Conservation (phyloP, 2,888 invertebrate genomes). For the Cosmopolites sordidus region DNA sequence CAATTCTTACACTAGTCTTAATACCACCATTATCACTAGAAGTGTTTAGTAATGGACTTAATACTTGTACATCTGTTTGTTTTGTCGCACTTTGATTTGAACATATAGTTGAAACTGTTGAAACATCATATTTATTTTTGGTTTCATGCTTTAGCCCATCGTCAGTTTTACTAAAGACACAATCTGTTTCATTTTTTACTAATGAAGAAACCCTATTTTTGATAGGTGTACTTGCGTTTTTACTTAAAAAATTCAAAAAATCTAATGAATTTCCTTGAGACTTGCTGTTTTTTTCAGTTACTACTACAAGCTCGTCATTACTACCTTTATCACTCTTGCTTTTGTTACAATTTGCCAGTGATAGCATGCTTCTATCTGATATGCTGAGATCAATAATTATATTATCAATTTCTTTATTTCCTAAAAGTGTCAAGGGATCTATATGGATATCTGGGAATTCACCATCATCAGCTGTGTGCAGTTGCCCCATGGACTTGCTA, state of each 20-base stretch:
- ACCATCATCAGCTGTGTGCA: neutral
- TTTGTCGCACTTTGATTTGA: neutral
- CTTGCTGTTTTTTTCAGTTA: neutral
- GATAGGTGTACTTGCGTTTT: neutral
- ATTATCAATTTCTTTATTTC: neutral
- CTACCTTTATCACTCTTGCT: neutral
- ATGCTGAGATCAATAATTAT: neutral
- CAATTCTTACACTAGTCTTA: neutral
- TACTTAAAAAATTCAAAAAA: neutral
- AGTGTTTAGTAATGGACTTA: neutral
- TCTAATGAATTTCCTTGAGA: neutral
- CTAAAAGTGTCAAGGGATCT: neutral
- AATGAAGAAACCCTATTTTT: neutral
- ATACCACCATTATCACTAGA: neutral
- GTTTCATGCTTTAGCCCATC: neutral
- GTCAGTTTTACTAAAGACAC: neutral
- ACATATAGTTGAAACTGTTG: neutral
- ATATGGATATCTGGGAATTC: neutral
- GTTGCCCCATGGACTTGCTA: neutral
- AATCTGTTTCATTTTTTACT: neutral
- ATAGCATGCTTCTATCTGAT: neutral
- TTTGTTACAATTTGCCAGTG: neutral
- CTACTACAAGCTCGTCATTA: neutral
- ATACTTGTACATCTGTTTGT: neutral
- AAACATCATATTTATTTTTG: neutral